Base-by-base conservation (phyloP, 2,113 vertebrate species). In the Romanogobio albipinnatus region DNA sequence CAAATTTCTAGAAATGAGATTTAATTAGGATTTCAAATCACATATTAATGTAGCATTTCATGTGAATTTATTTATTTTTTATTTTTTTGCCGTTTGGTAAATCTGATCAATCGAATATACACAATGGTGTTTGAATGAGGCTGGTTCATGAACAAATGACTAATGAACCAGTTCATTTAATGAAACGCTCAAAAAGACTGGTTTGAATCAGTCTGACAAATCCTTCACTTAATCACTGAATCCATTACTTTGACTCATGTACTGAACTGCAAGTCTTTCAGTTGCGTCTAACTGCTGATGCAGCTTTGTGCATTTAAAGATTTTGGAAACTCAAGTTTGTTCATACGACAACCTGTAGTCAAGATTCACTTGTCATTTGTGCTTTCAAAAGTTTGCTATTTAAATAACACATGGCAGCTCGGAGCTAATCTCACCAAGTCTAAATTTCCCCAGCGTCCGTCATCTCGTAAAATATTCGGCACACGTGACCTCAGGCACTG, bases 401-500 rank as follows among this genome's bases (percentile, higher is more conserved):
- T 59, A 81, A 74, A 75, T 66, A 73, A 51, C 78, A 81, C 24
- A 43, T 9, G 1, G 61, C 75, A 85, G 19, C 62, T 59, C 14
- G 24, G 61, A 56, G 77, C 62, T 39, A 43, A 83, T 66, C 80
- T 61, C 45, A 58, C 80, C 70, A 64, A 43, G 19, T 88, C 75
- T 43, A 49, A 53, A 73, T 83, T 68, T 85, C 81, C 75, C 86
- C 47, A 43, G 80, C 22, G 68, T 74, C 86, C 47, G 59, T 29
- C 86, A 83, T 33, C 75, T 86, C 64, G 43, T 74, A 9, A 56
- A 81, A 81, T 49, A 76, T 83, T 77, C 66, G 15, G 4, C 68
- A 80, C 66, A 85, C 56, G 84, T 87, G 86, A 84, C 45, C 80
- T 58, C 11, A 61, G 56, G 76, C 53, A 78, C 53, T 87, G 80